Percentiles rank a stretch among this genome's conserved stretches.
Evolutionary conservation across 2,888 invertebrate species (phyloP).

Genomic region (Amphimallon solstitiale): DNA sequence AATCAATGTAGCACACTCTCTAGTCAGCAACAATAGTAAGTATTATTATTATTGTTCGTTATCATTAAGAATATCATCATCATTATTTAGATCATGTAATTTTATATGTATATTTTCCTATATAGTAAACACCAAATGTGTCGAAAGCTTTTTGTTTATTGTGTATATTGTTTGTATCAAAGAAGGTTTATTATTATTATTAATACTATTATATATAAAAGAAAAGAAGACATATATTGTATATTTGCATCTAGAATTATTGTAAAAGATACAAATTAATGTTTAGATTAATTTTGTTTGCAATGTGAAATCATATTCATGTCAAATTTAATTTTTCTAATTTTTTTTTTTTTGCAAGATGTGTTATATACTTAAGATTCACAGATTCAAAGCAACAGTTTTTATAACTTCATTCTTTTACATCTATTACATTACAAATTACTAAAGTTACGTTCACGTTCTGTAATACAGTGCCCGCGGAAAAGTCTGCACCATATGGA

Average conservation of each 20-base stretch:
- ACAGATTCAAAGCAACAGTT: too few species aligned
- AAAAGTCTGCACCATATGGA: too few species aligned
- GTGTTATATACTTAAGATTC: too few species aligned
- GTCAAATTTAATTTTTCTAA: conserved; percentile 6
- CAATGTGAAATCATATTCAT: conserved; percentile 29
- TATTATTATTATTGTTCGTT: conserved; percentile 25
- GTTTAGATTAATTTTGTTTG: conserved; percentile 34
- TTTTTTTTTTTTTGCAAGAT: too few species aligned
- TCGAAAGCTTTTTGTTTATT: conserved; percentile 1
- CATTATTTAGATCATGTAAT: conserved; percentile 9
- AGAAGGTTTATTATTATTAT: neutral
- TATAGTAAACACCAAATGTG: conserved; percentile 11
- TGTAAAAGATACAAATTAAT: conserved; percentile 37
- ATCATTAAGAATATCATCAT: conserved; percentile 4
- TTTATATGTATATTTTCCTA: conserved; percentile 9
- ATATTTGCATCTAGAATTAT: conserved; percentile 44
- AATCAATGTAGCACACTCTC: conserved; percentile 57
- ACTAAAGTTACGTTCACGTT: too few species aligned
- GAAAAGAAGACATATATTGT: conserved; percentile 37
- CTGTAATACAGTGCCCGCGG: too few species aligned
- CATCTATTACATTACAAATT: too few species aligned
- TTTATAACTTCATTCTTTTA: too few species aligned
- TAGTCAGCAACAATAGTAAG: conserved; percentile 55
- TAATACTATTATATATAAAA: conserved; percentile 23
- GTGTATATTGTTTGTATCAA: conserved; percentile 8